Evolutionary conservation across 2,113 vertebrate species (phyloP), one percentile per base, ranked within the genome.

Genomic region (Carlito syrichta): DNA sequence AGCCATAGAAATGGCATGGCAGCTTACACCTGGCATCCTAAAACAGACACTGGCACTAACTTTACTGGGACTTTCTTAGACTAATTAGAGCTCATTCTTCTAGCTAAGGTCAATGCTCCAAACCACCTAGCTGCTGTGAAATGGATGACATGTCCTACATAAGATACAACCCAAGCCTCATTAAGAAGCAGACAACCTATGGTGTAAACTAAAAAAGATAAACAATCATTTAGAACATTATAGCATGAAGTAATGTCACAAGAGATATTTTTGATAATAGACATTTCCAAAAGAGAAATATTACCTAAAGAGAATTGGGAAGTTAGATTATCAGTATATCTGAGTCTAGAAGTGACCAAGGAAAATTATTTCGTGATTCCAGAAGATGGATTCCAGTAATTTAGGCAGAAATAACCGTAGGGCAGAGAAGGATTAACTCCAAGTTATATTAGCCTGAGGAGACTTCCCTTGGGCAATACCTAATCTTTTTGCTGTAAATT

Each of bases 301-400:
- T 58, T 92, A 58, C 94, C 97, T 94, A 87, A 93, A 93, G 93
- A 96, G 96, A 95, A 95, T 45, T 94, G 89, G 79, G 84, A 93
- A 74, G 89, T 89, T 96, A 88, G 32, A 54, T 12, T 89, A 62
- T 95, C 62, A 11, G 40, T 90, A 45, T 93, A 69, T 83, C 81
- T 94, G 40, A 87, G 54, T 56, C 86, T 93, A 95, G 66, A 86
- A 94, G 79, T 92, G 89, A 89, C 97, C 86, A 85, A 96, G 79
- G 92, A 94, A 97, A 97, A 96, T 95, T 93, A 97, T 83, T 54
- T 77, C 97, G 89, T 86, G 86, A 95, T 96, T 97, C 96, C 85
- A 71, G 95, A 97, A 97, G 96, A 97, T 95, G 89, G 94, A 98
- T 97, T 97, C 97, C 79, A 96, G 96, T 97, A 97, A 98, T 97